phyloP scores from a whole-genome alignment of 2,888 invertebrate species.

The Argynnis bischoffii region DNA sequence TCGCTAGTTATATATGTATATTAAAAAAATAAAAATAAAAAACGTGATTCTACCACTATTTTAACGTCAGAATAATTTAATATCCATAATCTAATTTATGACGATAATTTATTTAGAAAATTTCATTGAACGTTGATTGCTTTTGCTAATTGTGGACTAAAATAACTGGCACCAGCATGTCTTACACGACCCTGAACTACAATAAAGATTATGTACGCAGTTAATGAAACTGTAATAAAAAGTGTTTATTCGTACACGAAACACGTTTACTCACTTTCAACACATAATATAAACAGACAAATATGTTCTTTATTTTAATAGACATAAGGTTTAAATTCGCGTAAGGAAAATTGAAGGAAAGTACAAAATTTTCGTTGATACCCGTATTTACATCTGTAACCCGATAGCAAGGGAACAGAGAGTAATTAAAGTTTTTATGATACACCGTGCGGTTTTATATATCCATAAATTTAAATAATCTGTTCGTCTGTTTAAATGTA shows the following conservation, averaged over 20 bases:
- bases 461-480: conserved; percentile 48
- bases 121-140: conserved; percentile 6
- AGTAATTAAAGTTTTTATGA: conserved; percentile 56
- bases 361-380: neutral
- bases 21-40: no score
- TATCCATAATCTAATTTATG: neutral
- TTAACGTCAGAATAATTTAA: neutral
- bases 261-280: conserved; percentile 11
- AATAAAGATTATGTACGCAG: conserved; percentile 46
- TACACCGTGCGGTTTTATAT: conserved; percentile 48
- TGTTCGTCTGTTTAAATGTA: conserved; percentile 44
- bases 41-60: neutral
- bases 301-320: conserved; percentile 1
- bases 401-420: conserved; percentile 49
- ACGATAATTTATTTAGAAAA: conserved; percentile 6
- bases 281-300: neutral
- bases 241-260: conserved; percentile 44
- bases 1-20: no score
- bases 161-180: conserved; percentile 22
- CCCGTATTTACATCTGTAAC: conserved; percentile 46
- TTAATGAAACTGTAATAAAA: conserved; percentile 54
- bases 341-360: neutral
- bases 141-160: conserved; percentile 11
- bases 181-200: conserved; percentile 38
- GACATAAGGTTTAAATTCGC: conserved; percentile 1